These are phyloP conservation scores for Lagodon rhomboides DNA, from an alignment of 2,797 vertebrate genomes.

Conservation along the genomic window DNA sequence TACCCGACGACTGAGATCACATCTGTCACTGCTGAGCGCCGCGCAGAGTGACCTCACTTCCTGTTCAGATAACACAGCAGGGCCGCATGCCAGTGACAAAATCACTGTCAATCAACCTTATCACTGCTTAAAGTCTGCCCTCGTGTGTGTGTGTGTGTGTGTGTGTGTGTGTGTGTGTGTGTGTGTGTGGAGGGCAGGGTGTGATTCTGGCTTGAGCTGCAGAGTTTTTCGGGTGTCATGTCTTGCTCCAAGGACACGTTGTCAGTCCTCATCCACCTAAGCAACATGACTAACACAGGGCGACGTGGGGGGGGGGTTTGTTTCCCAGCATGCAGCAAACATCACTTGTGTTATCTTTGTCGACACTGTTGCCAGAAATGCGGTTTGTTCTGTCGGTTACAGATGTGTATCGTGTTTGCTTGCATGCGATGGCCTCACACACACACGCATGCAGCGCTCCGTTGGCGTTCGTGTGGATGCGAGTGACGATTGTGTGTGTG, in stretches of 20 bases:
- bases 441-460: background rate
- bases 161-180: background rate
- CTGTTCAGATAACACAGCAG: conserved; percentile 36
- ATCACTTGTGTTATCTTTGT: conserved; percentile 35
- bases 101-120: conserved; percentile 1
- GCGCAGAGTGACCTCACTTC: background rate
- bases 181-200: background rate
- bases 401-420: conserved; percentile 50
- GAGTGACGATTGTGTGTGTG: background rate
- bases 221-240: background rate
- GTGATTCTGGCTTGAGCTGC: background rate
- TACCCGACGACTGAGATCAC: conserved; percentile 1
- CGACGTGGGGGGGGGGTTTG: background rate
- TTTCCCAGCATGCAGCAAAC: background rate
- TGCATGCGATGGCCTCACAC: conserved; percentile 13
- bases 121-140: background rate
- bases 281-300: background rate
- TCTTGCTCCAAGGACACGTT: background rate
- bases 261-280: background rate
- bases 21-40: conserved; percentile 9
- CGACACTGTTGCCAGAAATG: conserved; percentile 39
- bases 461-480: background rate
- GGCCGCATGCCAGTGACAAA: conserved; percentile 9
- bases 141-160: background rate
- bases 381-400: conserved; percentile 37